Base-by-base conservation (phyloP, 2,113 vertebrate species). In the Calonectris borealis region DNA sequence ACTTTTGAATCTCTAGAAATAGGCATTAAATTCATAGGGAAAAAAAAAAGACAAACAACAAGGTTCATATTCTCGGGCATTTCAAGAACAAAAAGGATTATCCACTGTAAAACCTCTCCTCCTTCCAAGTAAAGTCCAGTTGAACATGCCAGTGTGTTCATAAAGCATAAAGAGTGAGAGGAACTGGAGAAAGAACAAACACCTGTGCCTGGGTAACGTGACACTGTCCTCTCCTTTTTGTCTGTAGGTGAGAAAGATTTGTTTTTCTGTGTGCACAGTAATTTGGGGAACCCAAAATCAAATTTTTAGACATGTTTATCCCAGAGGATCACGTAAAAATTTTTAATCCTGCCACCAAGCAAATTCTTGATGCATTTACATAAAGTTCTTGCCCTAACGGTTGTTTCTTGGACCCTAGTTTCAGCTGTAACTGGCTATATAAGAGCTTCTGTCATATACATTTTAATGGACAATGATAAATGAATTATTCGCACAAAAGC, bases 81-180 rank as follows among this genome's bases (percentile, higher is more conserved):
- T 93, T 92, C 66, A 92, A 83, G 46, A 49, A 73, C 79, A 80
- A 81, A 93, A 92, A 61, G 46, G 36, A 80, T 95, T 94, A 95
- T 83, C 22, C 38, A 19, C 17, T 62, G 36, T 61, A 90, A 94
- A 92, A 85, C 29, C 16, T 72, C 48, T 89, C 25, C 55, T 87
- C 42, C 57, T 90, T 90, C 16, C 66, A 83, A 80, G 55, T 31
- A 14, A 78, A 61, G 22, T 68, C 75, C 31, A 34, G 8, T 10
- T 72, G 49, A 69, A 80, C 32, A 65, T 27, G 52, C 44, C 44
- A 79, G 66, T 13, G 13, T 46, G 44, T 46, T 46, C 44, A 46
- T 46, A 46, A 46, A 46, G 44, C 38, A 83, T 32, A 84, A 93
- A 91, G 19, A 75, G 29, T 1, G 4, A 84, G 26, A 55, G 66